These are phyloP conservation scores for Abramis brama DNA, from an alignment of 2,113 vertebrate genomes.

Conservation along the genomic window DNA sequence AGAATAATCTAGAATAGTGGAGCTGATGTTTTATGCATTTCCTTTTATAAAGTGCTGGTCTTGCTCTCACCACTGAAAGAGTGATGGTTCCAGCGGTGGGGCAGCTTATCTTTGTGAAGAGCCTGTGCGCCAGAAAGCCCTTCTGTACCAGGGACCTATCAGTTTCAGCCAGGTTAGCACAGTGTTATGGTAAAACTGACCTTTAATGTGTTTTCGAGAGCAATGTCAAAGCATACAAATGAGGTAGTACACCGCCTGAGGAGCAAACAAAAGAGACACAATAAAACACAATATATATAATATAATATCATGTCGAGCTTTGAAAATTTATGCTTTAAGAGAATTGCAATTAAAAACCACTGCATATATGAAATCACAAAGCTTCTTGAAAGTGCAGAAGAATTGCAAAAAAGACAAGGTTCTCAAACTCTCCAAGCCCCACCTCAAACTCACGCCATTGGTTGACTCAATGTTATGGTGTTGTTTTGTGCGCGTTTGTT, in stretches of 20 bases:
- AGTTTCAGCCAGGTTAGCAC: slow-evolving; percentile 46
- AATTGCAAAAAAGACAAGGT: not conserved
- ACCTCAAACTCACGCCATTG: not conserved
- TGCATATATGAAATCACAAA: not conserved
- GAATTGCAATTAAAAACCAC: not conserved
- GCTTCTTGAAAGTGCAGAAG: not conserved
- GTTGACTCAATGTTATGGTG: too few relatives aligned
- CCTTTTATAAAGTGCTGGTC: slow-evolving; percentile 14
- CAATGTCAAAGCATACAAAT: slow-evolving; percentile 72
- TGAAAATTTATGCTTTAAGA: not conserved
- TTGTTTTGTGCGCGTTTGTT: too few relatives aligned
- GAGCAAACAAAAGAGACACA: slow-evolving; percentile 8
- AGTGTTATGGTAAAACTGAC: slow-evolving; percentile 68
- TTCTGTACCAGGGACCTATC: slow-evolving; percentile 33
- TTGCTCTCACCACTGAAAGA: slow-evolving; percentile 8
- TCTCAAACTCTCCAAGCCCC: not conserved
- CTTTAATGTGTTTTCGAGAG: slow-evolving; percentile 69
- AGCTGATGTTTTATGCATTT: slow-evolving; percentile 42
- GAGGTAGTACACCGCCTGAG: slow-evolving; percentile 32
- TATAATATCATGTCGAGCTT: not conserved
- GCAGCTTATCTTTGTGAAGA: slow-evolving; percentile 42
- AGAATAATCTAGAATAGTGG: slow-evolving; percentile 10
- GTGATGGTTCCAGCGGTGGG: slow-evolving; percentile 3
- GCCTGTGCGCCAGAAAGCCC: slow-evolving; percentile 8
- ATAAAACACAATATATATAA: not conserved